These are phyloP conservation scores for Drosophila kanekoi DNA, from an alignment of 2,888 invertebrate genomes.

Conservation along the genomic window DNA sequence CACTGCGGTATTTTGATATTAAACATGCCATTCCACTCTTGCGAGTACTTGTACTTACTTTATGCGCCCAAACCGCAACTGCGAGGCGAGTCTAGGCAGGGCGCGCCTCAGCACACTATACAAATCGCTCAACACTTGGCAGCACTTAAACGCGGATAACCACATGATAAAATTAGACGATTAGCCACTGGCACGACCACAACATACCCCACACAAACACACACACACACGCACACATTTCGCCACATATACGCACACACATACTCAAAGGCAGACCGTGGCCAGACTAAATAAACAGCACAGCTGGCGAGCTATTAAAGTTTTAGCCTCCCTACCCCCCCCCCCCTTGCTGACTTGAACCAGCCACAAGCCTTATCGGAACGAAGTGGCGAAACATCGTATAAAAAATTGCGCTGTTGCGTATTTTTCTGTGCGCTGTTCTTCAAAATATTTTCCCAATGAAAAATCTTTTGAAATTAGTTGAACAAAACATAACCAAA, in stretches of 20 bases:
- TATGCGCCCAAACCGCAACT: constrained; percentile 27
- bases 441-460: constrained; percentile 53
- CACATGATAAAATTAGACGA: constrained; percentile 79
- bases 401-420: constrained; percentile 33
- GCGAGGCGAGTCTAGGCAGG: constrained; percentile 17
- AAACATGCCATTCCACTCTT: constrained; percentile 6
- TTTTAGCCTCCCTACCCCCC: constrained; percentile 14
- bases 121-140: constrained; percentile 73
- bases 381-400: constrained; percentile 30
- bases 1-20: constrained; percentile 21
- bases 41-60: background rate
- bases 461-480: constrained; percentile 76
- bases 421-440: constrained; percentile 39
- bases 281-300: constrained; percentile 72
- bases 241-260: constrained; percentile 6
- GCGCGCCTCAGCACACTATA: constrained; percentile 28
- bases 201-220: constrained; percentile 22
- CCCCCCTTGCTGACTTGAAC: constrained; percentile 2
- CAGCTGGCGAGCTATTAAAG: constrained; percentile 58
- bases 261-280: constrained; percentile 41
- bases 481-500: constrained; percentile 67
- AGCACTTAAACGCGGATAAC: constrained; percentile 77
- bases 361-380: constrained; percentile 35
- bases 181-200: constrained; percentile 59
- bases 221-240: constrained; percentile 20